These are phyloP conservation scores for Camelus bactrianus DNA, from an alignment of 2,113 vertebrate species.

Conservation along the genomic window DNA sequence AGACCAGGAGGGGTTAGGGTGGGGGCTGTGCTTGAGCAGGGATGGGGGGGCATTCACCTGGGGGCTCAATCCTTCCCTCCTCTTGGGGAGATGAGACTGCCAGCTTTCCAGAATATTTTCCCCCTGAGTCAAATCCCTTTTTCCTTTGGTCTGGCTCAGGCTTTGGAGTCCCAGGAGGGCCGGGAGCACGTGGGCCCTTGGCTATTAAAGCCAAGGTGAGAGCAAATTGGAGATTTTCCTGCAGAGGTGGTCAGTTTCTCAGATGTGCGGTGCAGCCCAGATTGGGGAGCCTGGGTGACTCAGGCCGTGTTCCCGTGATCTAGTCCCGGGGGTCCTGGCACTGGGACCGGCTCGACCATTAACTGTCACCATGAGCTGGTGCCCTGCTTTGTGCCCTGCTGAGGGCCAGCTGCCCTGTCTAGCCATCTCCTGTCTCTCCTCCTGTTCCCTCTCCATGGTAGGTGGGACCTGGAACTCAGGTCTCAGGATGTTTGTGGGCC, in stretches of 20 bases:
- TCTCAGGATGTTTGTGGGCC: fast-evolving
- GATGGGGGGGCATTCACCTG: background rate
- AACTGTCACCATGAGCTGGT: fast-evolving
- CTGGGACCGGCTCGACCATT: fast-evolving
- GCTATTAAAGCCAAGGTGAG: background rate
- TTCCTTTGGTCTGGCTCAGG: background rate
- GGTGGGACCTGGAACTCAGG: fast-evolving
- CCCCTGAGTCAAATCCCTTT: background rate
- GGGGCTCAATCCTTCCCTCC: background rate
- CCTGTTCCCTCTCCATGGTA: fast-evolving
- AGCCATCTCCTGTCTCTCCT: background rate
- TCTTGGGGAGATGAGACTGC: fast-evolving
- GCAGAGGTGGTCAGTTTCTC: fast-evolving
- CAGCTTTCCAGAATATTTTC: background rate
- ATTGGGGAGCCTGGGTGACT: background rate
- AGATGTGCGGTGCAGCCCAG: fast-evolving
- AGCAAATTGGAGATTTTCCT: background rate
- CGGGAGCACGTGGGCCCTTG: fast-evolving
- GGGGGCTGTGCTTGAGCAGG: background rate
- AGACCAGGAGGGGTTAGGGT: background rate
- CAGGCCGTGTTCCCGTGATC: background rate
- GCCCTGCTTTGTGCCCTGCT: fast-evolving
- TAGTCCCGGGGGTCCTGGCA: background rate
- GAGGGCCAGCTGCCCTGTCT: background rate
- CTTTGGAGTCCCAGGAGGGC: background rate